Conservation (phyloP, 2,888 invertebrate genomes). For the Drosophila peninsularis region DNA sequence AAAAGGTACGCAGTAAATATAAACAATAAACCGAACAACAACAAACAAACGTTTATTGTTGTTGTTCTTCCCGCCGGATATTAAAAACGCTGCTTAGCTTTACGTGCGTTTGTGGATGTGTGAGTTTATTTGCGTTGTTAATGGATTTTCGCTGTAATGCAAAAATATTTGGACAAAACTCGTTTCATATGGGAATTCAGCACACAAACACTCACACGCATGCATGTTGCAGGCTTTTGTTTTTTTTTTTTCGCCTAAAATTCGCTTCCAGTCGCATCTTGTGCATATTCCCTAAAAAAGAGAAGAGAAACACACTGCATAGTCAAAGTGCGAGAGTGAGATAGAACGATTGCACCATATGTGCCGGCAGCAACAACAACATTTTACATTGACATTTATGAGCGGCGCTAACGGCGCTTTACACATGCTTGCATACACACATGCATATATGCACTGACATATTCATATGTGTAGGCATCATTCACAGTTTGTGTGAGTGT, state of each 20-base stretch:
- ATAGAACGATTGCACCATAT: slow-evolving; percentile 37
- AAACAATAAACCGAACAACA: slow-evolving; percentile 11
- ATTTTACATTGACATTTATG: slow-evolving; percentile 76
- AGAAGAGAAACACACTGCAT: neutral
- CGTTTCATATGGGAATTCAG: slow-evolving; percentile 47
- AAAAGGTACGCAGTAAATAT: slow-evolving; percentile 41
- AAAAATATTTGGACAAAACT: slow-evolving; percentile 68
- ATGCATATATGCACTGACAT: neutral
- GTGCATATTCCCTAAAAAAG: slow-evolving; percentile 11
- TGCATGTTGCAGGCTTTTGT: slow-evolving; percentile 19
- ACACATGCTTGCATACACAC: slow-evolving; percentile 23
- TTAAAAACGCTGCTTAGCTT: slow-evolving; percentile 33
- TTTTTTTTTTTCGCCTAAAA: slow-evolving; percentile 11
- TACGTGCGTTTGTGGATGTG: neutral
- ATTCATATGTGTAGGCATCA: slow-evolving; percentile 28
- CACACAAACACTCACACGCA: neutral
- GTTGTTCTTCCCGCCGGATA: slow-evolving; percentile 45
- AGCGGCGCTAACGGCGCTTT: slow-evolving; percentile 74
- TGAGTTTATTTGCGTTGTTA: slow-evolving; percentile 42
- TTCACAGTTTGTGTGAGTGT: slow-evolving; percentile 39
- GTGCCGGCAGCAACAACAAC: slow-evolving; percentile 33
- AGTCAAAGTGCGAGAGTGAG: slow-evolving; percentile 11
- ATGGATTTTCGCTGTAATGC: slow-evolving; percentile 49
- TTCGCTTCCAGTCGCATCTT: slow-evolving; percentile 15
- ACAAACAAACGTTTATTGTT: slow-evolving; percentile 22